Conservation (phyloP, 2,797 vertebrate species). For the Petrocephalus schoutedeni region DNA sequence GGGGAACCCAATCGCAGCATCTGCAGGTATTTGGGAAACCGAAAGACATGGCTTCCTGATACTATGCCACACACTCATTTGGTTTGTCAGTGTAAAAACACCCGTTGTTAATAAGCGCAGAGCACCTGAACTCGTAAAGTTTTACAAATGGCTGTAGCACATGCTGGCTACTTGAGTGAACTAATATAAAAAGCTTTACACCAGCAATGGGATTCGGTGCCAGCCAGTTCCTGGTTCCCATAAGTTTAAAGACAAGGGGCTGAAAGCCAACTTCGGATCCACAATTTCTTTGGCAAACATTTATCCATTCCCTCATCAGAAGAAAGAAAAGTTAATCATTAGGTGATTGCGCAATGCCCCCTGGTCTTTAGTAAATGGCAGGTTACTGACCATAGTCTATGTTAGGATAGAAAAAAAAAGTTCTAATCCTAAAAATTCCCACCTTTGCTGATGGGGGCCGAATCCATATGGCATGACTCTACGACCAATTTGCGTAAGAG, state of each 20-base stretch:
- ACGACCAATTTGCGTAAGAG: neutral
- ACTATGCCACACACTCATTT: neutral
- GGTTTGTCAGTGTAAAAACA: neutral
- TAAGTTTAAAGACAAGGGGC: neutral
- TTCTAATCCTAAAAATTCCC: neutral
- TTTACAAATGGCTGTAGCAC: neutral
- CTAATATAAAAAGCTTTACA: neutral
- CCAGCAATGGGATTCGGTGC: neutral
- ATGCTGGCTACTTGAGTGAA: neutral
- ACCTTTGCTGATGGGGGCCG: neutral
- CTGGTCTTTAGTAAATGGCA: neutral
- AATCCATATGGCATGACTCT: neutral
- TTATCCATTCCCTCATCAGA: neutral
- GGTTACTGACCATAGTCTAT: neutral
- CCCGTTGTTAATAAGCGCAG: neutral
- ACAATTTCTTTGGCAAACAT: neutral
- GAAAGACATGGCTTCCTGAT: neutral
- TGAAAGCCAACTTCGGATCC: neutral
- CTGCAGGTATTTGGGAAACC: neutral
- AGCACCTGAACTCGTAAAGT: neutral
- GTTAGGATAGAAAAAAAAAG: neutral
- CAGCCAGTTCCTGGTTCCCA: neutral
- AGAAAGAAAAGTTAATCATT: neutral
- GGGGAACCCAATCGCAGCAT: neutral
- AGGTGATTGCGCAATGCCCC: neutral